Evolutionary conservation across 2,113 vertebrate genomes (phyloP), one percentile per base, ranked within the genome.

Genomic region (Suricata suricatta): DNA sequence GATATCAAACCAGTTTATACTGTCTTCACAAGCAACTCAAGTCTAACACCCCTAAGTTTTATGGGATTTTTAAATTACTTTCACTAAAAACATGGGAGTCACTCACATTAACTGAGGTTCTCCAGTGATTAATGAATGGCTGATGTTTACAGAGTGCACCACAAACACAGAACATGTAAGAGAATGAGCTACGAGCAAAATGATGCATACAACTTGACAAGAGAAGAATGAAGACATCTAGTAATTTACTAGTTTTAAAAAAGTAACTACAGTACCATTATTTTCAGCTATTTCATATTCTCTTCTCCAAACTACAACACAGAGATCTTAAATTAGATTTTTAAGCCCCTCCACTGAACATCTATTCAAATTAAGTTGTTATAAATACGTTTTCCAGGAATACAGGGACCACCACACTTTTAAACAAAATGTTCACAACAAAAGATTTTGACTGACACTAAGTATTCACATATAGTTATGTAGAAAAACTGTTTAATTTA

Each of bases 321-420:
- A 83, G 31, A 54, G 4, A 60, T 63, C 76, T 85, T 93, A 87
- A 83, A 66, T 79, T 27, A 88, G 66, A 80, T 47, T 95, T 89
- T 54, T 50, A 93, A 47, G 38, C 7, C 3, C 41, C 25, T 93
- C 71, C 15, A 52, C 50, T 86, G n/a, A 91, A 96, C 86, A 95
- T 35, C 64, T 35, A 90, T n/a, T 64, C 86, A 27, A 92, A 94
- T 93, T 90, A 88, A 93, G 47, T 79, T 93, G 64, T 60, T 81
- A 86, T 60, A 71, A 79, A 38, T 93, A 41, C 80, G 19, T 85
- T 76, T 95, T 90, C 12, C n/a, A 82, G 6, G 47, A 93, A 88
- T 25, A 85, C 8, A 84, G 41, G 80, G 54, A 13, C 66, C 17
- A 88, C 7, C 38, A 92, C n/a, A 93, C 27, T 83, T 80, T 82